Conservation (phyloP, 2,113 vertebrate species). For the Potamarius usumacintae region DNA sequence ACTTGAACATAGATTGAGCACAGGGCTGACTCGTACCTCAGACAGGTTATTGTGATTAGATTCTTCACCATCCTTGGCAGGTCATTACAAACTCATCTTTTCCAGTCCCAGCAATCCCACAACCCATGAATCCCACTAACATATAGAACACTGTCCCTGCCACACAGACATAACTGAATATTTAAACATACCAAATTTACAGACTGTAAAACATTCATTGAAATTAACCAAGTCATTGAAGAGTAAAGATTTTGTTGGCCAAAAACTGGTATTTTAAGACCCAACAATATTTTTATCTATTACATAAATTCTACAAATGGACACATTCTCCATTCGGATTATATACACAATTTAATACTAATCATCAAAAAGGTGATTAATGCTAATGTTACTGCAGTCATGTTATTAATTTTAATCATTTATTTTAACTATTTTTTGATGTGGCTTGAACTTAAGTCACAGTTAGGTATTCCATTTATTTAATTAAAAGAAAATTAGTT, state of each 20-base stretch:
- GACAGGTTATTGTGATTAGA: constrained; percentile 54
- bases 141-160: constrained; percentile 40
- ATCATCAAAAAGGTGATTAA: too few species aligned
- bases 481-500: not conserved
- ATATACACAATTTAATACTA: not conserved
- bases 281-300: not conserved
- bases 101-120: constrained; percentile 38
- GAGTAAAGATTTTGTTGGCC: too few species aligned
- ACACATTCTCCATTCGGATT: not conserved
- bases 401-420: not conserved
- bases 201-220: constrained; percentile 16
- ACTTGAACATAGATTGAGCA: constrained; percentile 50
- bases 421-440: not conserved
- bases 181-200: constrained; percentile 41
- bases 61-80: constrained; percentile 43
- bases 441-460: not conserved
- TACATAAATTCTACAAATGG: not conserved
- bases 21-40: constrained; percentile 25
- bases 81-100: constrained; percentile 55
- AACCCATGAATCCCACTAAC: constrained; percentile 53
- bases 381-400: not conserved
- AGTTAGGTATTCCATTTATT: not conserved
- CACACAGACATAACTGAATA: constrained; percentile 48
- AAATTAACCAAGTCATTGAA: not conserved
- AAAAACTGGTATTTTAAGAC: not conserved